Conservation (phyloP, 1,140 invertebrate species). For the Drepana arcuata region DNA sequence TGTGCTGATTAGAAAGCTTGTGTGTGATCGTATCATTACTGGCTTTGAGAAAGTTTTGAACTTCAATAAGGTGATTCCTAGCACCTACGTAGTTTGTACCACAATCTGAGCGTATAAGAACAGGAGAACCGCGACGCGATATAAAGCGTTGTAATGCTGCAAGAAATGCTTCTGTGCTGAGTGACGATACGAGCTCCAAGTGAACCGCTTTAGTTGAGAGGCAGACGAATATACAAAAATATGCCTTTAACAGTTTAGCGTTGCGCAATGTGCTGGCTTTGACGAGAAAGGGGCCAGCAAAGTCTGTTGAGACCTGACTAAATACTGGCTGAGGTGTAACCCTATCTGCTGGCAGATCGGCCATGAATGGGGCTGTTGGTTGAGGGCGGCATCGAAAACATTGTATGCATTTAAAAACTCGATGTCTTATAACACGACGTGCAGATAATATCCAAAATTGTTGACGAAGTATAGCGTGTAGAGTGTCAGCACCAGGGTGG, state of each 20-base stretch:
- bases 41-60: conserved; percentile 9
- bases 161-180: conserved; percentile 50
- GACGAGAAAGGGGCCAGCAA: conserved; percentile 25
- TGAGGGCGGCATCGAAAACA: conserved; percentile 15
- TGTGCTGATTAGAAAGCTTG: conserved; percentile 6
- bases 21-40: conserved; percentile 7
- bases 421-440: conserved; percentile 14
- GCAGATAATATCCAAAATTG: conserved; percentile 28
- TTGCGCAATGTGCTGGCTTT: conserved; percentile 15
- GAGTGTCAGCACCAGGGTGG: conserved; percentile 12
- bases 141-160: conserved; percentile 48
- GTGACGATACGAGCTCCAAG: conserved; percentile 48
- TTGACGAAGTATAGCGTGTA: conserved; percentile 10
- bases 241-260: conserved; percentile 33
- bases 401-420: conserved; percentile 26
- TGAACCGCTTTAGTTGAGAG: conserved; percentile 50
- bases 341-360: conserved; percentile 27
- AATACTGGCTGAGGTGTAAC: conserved; percentile 28
- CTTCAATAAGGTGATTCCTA: conserved; percentile 13
- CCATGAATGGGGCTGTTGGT: conserved; percentile 26
- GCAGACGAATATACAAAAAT: conserved; percentile 57
- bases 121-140: conserved; percentile 34
- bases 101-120: conserved; percentile 41
- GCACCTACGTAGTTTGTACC: conserved; percentile 48
- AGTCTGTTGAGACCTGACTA: conserved; percentile 14